Percentiles rank a stretch among this genome's conserved stretches.
Conservation (phyloP, 2,797 vertebrate species). For the Sternarchorhynchus goeldii region DNA sequence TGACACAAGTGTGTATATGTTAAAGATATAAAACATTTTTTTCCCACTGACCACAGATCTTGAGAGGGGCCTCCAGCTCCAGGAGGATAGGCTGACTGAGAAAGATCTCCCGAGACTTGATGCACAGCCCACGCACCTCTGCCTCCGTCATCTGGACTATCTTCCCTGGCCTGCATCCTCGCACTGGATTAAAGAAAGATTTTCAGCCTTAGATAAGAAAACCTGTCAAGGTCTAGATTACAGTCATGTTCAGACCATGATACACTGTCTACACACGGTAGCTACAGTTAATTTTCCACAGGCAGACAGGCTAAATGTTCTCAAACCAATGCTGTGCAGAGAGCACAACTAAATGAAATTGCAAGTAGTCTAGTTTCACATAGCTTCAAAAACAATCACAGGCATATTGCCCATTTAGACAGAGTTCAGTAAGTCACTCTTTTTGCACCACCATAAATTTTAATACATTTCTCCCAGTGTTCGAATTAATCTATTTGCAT, state of each 20-base stretch:
- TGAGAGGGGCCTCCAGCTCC: conserved; percentile 90
- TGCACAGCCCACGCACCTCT: conserved; percentile 91
- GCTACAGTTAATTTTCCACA: background rate
- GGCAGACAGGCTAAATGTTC: background rate
- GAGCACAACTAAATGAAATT: background rate
- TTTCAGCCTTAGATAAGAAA: background rate
- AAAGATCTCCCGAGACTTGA: conserved; percentile 95
- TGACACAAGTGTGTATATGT: background rate
- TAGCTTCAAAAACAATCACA: no score
- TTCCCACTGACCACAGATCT: conserved; percentile 86
- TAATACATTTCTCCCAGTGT: no score
- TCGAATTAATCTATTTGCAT: no score
- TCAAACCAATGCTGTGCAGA: background rate
- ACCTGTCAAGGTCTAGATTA: background rate
- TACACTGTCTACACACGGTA: background rate
- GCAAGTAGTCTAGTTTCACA: no score
- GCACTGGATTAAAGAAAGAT: conserved; percentile 70
- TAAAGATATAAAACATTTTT: background rate
- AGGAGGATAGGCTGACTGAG: conserved; percentile 94
- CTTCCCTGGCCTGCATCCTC: conserved; percentile 95
- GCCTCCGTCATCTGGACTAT: conserved; percentile 94
- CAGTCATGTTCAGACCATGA: background rate
- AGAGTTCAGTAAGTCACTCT: no score
- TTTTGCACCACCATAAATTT: no score
- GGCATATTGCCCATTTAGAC: no score